A percentile compares a stretch with the other conserved stretches of the same genome.
phyloP scores from a whole-genome alignment of 2,888 invertebrate species.

The Molanna angustata region DNA sequence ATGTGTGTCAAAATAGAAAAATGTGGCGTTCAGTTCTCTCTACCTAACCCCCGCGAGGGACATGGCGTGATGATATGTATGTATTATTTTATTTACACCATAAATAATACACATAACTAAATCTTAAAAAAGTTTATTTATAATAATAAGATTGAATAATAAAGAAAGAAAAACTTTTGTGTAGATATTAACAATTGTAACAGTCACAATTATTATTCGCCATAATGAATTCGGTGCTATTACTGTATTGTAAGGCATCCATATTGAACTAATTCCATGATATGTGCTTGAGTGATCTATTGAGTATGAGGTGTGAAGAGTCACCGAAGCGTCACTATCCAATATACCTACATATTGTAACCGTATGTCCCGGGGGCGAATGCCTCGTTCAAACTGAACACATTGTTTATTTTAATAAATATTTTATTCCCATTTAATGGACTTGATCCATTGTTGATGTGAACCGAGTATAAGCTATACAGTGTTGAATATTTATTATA shows the following conservation, averaged over 20 bases:
- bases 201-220: neutral
- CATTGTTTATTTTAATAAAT: slow-evolving; percentile 24
- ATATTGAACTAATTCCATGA: slow-evolving; percentile 28
- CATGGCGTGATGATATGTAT: too few relatives aligned
- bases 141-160: neutral
- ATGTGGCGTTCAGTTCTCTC: too few relatives aligned
- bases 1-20: too few relatives aligned
- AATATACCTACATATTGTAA: slow-evolving; percentile 5
- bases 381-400: slow-evolving; percentile 5
- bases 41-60: too few relatives aligned
- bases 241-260: slow-evolving; percentile 20
- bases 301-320: slow-evolving; percentile 24
- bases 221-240: neutral
- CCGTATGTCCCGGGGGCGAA: slow-evolving; percentile 14
- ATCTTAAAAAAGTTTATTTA: too few relatives aligned
- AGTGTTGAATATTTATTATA: too few relatives aligned
- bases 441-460: slow-evolving; percentile 11
- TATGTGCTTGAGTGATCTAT: slow-evolving; percentile 23
- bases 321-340: slow-evolving; percentile 21
- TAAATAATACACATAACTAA: too few relatives aligned
- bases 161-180: neutral
- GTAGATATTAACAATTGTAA: neutral
- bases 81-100: too few relatives aligned
- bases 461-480: too few relatives aligned
- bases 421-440: slow-evolving; percentile 14